Base-by-base conservation (phyloP, 2,888 invertebrate species). In the Oscheius sp. region DNA sequence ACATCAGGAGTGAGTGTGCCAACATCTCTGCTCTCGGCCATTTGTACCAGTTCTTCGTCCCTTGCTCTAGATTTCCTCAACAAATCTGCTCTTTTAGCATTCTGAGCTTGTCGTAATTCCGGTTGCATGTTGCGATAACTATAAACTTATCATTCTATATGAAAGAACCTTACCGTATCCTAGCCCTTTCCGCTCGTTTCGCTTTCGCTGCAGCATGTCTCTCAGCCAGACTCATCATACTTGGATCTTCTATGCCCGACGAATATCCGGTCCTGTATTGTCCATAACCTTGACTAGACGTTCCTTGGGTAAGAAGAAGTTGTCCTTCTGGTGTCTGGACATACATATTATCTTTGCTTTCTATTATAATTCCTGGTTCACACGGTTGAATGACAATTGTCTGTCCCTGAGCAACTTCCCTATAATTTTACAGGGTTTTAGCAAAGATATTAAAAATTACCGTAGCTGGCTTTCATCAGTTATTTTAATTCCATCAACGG, bases 91-190 rank as follows among this genome's bases (percentile, higher is more conserved):
- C 77, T 59, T 22, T 59, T 54, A 3, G 77, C 73, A 22, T 75
- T 77, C 45, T 72, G 73, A 59, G 67, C 69, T 1, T 68, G 67
- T 14, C 72, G 67, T 17, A 72, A 45, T 2, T 72, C 73, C 0
- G 56, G 63, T 1, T 68, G 68, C 77, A 77, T 77, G 50, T 66
- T 69, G 14, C 73, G 75, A 33, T 77, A 77, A 22, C 68, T 71
- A 17, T 33, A 54, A 26, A 3, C 12, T 12, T 51, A 24, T 28
- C 26, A 2, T 32, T 28, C 26, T 49, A 22, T 36, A 45, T 12
- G 47, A 47, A 44, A 30, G 26, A 14, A 44, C 1, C 2, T 59
- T 41, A 68, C 73, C 74, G 47, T 1, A 65, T 54, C 26, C 75
- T 69, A 0, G 75, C 75, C 38, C 75, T 20, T 54, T 75, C 75